Percentiles rank a stretch among this genome's conserved stretches.
phyloP scores from a whole-genome alignment of 2,113 vertebrate genomes.

The Bos indicus region DNA sequence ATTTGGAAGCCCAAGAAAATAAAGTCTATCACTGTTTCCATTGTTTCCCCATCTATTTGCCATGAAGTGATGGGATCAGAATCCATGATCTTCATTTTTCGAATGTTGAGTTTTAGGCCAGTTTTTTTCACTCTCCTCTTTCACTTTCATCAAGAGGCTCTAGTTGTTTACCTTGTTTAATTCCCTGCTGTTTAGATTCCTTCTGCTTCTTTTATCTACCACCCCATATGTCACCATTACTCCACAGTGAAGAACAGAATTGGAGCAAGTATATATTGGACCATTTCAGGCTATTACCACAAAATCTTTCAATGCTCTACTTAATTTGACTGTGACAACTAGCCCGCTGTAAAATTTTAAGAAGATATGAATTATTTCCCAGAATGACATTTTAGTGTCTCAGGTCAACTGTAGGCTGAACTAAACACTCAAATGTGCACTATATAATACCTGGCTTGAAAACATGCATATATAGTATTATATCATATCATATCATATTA shows the following conservation, averaged over 20 bases:
- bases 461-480: background rate
- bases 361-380: background rate
- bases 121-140: background rate
- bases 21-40: background rate
- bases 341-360: background rate
- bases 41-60: background rate
- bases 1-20: background rate
- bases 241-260: background rate
- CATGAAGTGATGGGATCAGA: background rate
- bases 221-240: background rate
- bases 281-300: background rate
- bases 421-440: background rate
- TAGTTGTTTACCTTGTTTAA: background rate
- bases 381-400: background rate
- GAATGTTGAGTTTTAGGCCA: background rate
- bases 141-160: background rate
- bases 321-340: background rate
- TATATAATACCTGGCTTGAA: background rate
- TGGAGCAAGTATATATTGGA: background rate
- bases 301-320: conserved; percentile 15
- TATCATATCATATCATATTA: background rate
- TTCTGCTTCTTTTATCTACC: background rate
- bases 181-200: background rate
- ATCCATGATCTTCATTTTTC: background rate
- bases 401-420: background rate